Evolutionary conservation across 1,140 invertebrate species (phyloP), one percentile per base, ranked within the genome.

Genomic region (Melitaea cinxia): DNA sequence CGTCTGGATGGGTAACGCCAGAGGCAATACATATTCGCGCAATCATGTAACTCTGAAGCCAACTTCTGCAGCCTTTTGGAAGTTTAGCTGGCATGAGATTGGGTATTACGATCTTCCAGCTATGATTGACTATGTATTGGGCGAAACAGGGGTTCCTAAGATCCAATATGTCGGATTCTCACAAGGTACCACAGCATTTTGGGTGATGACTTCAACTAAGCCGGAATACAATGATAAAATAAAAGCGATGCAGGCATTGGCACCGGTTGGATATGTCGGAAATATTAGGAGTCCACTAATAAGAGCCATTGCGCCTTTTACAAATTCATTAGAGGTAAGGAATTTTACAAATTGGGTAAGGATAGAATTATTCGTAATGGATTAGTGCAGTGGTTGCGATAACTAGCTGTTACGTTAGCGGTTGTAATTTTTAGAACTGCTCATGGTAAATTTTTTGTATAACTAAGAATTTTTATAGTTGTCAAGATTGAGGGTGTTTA

Each of bases 41-140:
- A 88, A 84, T 17, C 93, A 94, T 72, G 68, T 88, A 1, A 80
- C 72, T 1, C 53, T 93, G 0, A 91, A 91, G 28, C 84, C 92
- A 1, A 77, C 88, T 12, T 88, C 93, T 14, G 75, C 85, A 6
- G 75, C 88, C 37, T 96, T 93, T 72, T 95, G 94, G 94, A 87
- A 93, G 62, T 95, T 93, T 73, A 93, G 83, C 45, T 95, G 92
- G 91, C 94, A 95, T 74, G 93, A 96, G 76, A 94, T 95, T 89
- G 96, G 95, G 3, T 89, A 92, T 2, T 94, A 94, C 58, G 96
- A 97, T 84, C 67, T 97, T 7, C 95, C 96, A 14, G 94, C 96
- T 0, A 94, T 94, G 91, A 94, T 97, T 3, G 94, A 96, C 68
- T 93, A 94, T 66, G 90, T 95, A 10, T 78, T 95, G 12, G 84